A percentile compares a stretch with the other conserved stretches of the same genome.
Evolutionary conservation across 2,888 invertebrate genomes (phyloP).

Genomic region (Acronicta aceris): DNA sequence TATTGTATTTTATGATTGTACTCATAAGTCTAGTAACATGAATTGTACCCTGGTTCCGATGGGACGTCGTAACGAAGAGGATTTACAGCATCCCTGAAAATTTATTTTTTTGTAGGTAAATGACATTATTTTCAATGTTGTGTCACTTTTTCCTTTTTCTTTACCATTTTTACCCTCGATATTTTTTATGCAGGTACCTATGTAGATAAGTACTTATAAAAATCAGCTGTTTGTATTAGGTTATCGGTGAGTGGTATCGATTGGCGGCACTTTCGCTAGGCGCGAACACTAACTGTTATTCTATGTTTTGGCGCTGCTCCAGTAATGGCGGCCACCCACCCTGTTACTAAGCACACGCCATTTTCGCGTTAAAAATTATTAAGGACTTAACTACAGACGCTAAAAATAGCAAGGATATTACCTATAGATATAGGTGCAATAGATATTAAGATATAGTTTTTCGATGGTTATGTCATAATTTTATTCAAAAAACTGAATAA

Average conservation of each 20-base stretch:
- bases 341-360: conserved; percentile 69
- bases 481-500: conserved; percentile 8
- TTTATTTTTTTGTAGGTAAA: conserved; percentile 6
- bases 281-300: conserved; percentile 61
- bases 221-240: conserved; percentile 77
- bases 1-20: conserved; percentile 12
- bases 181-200: not conserved
- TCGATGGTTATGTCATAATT: not conserved
- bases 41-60: conserved; percentile 6
- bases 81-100: conserved; percentile 20
- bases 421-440: no score
- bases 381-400: conserved; percentile 1
- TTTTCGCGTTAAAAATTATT: conserved; percentile 42
- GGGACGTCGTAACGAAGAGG: conserved; percentile 11
- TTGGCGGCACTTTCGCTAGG: conserved; percentile 75
- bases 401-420: not conserved
- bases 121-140: conserved; percentile 16
- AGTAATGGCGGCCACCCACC: conserved; percentile 67
- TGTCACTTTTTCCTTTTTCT: conserved; percentile 7
- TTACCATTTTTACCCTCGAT: no score
- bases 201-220: conserved; percentile 36
- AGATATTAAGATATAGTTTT: not conserved
- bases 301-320: conserved; percentile 81
- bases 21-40: conserved; percentile 12
- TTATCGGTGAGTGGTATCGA: conserved; percentile 76